These are phyloP conservation scores for Siniperca knerii DNA, from an alignment of 2,113 vertebrate species.

Conservation along the genomic window DNA sequence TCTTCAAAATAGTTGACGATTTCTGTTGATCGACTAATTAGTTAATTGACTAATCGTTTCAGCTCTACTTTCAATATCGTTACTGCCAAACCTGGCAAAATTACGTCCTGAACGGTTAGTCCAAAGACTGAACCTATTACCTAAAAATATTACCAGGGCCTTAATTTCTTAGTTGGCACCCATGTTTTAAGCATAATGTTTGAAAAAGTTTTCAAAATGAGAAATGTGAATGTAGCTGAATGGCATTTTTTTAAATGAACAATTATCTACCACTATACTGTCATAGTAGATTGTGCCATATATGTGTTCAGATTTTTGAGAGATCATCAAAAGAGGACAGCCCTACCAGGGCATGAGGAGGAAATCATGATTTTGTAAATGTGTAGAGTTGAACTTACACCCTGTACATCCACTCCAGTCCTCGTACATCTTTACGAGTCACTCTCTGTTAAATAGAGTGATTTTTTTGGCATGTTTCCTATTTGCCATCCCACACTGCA, in stretches of 20 bases:
- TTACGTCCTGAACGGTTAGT: not conserved
- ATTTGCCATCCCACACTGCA: constrained; percentile 13
- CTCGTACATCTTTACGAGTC: not conserved
- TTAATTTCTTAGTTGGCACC: not conserved
- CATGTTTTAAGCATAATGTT: not conserved
- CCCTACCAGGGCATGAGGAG: not conserved
- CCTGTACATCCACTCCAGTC: not conserved
- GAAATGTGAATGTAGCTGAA: not conserved
- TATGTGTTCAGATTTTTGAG: not conserved
- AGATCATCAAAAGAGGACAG: not conserved
- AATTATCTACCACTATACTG: not conserved
- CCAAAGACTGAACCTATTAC: not conserved
- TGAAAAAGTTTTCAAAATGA: not conserved
- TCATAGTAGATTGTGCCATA: not conserved
- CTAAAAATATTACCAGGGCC: not conserved
- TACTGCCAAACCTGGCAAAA: not conserved
- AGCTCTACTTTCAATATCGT: too few relatives aligned
- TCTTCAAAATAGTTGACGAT: not conserved
- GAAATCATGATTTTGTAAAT: not conserved
- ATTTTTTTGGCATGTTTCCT: not conserved
- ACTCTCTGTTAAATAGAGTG: not conserved
- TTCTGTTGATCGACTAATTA: not conserved
- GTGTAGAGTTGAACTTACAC: not conserved
- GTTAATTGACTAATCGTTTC: too few relatives aligned
- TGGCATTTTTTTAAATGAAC: not conserved